A percentile compares a stretch with the other conserved stretches of the same genome.
phyloP scores from a whole-genome alignment of 2,888 invertebrate species.

The Tortrix viridana region DNA sequence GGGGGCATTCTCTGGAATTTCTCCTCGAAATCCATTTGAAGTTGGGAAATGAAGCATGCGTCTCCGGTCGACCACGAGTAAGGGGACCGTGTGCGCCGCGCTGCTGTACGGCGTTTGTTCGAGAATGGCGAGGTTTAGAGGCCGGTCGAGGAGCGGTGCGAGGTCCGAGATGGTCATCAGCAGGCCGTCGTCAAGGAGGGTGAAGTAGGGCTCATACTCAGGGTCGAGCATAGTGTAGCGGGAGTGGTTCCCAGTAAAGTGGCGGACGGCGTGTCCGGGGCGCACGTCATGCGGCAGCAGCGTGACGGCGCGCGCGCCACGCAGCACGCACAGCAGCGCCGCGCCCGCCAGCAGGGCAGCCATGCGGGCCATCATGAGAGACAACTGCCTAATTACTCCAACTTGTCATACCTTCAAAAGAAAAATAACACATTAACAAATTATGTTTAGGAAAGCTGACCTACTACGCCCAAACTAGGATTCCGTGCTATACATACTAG shows the following conservation, averaged over 20 bases:
- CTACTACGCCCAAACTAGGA: not conserved
- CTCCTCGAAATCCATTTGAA: constrained; percentile 86
- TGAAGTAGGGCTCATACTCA: constrained; percentile 93
- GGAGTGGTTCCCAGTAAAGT: constrained; percentile 86
- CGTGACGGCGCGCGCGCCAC: constrained; percentile 73
- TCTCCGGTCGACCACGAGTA: constrained; percentile 92
- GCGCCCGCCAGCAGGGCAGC: constrained; percentile 73
- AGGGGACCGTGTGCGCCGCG: constrained; percentile 90
- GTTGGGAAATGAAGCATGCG: constrained; percentile 92
- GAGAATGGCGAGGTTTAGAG: constrained; percentile 91
- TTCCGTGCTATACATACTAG: no score
- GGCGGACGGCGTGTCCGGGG: constrained; percentile 94
- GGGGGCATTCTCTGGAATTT: constrained; percentile 90
- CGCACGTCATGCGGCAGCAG: constrained; percentile 95
- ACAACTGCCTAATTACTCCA: constrained; percentile 60
- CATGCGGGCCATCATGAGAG: constrained; percentile 56
- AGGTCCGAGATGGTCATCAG: constrained; percentile 96
- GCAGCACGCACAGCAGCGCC: constrained; percentile 70
- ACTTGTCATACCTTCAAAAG: constrained; percentile 73
- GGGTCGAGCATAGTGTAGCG: constrained; percentile 87
- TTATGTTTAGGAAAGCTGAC: not conserved
- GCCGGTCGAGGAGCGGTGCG: constrained; percentile 90
- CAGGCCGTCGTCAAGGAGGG: constrained; percentile 93
- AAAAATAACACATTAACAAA: constrained; percentile 38
- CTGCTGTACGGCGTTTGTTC: constrained; percentile 92